Evolutionary conservation across 2,797 vertebrate species (phyloP).

Genomic region (Meda fulgida): DNA sequence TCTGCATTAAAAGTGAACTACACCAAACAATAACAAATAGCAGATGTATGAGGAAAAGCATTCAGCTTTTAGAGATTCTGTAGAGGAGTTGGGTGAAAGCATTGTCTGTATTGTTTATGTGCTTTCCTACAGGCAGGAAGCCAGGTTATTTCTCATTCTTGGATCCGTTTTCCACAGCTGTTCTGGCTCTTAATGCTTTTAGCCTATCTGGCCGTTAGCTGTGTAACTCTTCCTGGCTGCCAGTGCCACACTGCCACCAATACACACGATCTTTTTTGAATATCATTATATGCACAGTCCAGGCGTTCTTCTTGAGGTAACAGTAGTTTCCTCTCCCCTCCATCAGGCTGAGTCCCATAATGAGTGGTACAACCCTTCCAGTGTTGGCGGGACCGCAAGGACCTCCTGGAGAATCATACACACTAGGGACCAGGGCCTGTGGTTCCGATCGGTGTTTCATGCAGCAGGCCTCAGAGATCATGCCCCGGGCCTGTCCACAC

Average conservation of each 20-base stretch:
- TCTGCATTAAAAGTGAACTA: not conserved
- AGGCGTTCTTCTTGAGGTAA: conserved; percentile 4
- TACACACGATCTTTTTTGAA: conserved; percentile 9
- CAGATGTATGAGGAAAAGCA: conserved; percentile 2
- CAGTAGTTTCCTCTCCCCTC: not conserved
- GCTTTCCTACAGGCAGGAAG: conserved; percentile 83
- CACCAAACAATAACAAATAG: conserved; percentile 13
- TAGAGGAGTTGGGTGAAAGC: conserved; percentile 2
- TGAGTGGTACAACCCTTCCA: conserved; percentile 95
- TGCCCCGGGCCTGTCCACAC: conserved; percentile 94
- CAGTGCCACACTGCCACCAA: conserved; percentile 74
- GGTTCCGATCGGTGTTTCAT: conserved; percentile 96
- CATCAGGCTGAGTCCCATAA: conserved; percentile 91
- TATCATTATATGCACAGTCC: conserved; percentile 20
- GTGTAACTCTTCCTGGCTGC: conserved; percentile 93
- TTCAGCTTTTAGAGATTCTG: conserved; percentile 8
- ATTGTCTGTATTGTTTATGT: conserved; percentile 42
- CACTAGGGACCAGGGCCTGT: conserved; percentile 94
- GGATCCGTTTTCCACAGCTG: conserved; percentile 92
- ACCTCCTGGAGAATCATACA: conserved; percentile 96
- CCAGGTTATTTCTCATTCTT: conserved; percentile 96
- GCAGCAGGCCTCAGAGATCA: conserved; percentile 95
- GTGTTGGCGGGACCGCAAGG: conserved; percentile 84
- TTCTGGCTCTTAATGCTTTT: conserved; percentile 96
- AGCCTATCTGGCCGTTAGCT: conserved; percentile 92